Base-by-base conservation (phyloP, 2,113 vertebrate species). In the Hippolais icterina region DNA sequence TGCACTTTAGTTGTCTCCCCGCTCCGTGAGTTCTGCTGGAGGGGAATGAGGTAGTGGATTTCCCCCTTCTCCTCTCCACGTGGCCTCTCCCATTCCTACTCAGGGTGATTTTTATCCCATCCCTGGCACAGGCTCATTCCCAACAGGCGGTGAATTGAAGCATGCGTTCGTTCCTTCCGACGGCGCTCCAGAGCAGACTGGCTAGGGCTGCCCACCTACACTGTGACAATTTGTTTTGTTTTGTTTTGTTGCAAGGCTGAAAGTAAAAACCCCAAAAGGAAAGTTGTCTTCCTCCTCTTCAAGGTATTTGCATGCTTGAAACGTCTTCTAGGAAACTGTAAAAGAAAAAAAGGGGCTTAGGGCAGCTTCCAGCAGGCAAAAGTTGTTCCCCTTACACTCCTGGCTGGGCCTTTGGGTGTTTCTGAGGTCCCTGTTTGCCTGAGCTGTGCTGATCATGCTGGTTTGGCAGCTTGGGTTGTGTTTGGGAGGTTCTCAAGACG, bases 261-360 rank as follows among this genome's bases (percentile, higher is more conserved):
- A 94, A 95, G 86, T 90, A 94, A 96, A 97, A 96, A 90, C 84
- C 94, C 93, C 87, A 72, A 95, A 97, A 95, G 96, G 95, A 93
- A 90, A 85, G 90, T 92, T 90, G 56, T 83, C 75, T 63, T 79
- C 92, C 80, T 95, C 96, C 76, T 93, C 93, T 39, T 82, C 79
- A 56, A 75, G 88, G 86, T 46, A 72, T 80, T 72, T 81, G 82
- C 77, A n/a, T 92, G 89, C 88, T 95, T 95, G 68, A 71, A 84
- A 87, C 41, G 12, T 92, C 89, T 94, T 96, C 88, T 97, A 95
- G 64, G 94, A 92, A 91, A 44, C 98, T 98, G 95, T 20, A 83
- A 96, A 77, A 96, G 20, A 78, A 81, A 79, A 85, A 85, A 25
- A 78, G 44, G 20, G 80, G 5, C 21, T 84, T 60, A 91, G 91